These are phyloP conservation scores for Phrixothrix hirtus DNA, from an alignment of 2,888 invertebrate genomes.

Conservation along the genomic window DNA sequence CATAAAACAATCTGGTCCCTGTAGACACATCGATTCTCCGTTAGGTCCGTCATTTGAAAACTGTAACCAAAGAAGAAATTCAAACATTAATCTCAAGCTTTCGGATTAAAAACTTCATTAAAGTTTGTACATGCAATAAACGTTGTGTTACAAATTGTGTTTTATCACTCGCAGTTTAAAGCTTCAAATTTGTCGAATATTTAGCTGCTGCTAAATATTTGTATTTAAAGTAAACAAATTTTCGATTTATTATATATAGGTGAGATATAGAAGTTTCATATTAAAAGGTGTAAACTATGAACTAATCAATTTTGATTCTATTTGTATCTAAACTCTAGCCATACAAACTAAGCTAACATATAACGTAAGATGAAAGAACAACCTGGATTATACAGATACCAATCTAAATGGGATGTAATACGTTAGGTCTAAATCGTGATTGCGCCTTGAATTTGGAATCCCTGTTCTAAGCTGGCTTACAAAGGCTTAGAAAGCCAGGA, in stretches of 20 bases:
- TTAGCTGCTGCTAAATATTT: no score
- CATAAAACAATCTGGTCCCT: conserved; percentile 74
- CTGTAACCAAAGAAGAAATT: conserved; percentile 55
- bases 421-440: conserved; percentile 45
- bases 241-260: no score
- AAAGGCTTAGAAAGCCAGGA: conserved; percentile 42
- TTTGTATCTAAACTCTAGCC: conserved; percentile 21
- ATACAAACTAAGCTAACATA: conserved; percentile 21
- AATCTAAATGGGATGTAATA: conserved; percentile 47
- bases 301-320: conserved; percentile 20
- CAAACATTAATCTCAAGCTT: conserved; percentile 39
- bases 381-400: conserved; percentile 45
- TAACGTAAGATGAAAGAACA: conserved; percentile 31
- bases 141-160: conserved; percentile 19
- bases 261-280: no score
- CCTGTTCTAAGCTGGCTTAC: conserved; percentile 45
- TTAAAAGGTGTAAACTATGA: no score
- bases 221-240: no score
- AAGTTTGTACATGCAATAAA: conserved; percentile 41
- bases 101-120: conserved; percentile 39
- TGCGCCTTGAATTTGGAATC: conserved; percentile 49
- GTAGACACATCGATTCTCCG: conserved; percentile 69
- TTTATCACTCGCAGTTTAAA: conserved; percentile 20
- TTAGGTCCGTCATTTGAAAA: conserved; percentile 66
- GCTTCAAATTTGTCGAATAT: no score